Evolutionary conservation across 2,888 invertebrate genomes (phyloP).

Genomic region (Norana najaformis): DNA sequence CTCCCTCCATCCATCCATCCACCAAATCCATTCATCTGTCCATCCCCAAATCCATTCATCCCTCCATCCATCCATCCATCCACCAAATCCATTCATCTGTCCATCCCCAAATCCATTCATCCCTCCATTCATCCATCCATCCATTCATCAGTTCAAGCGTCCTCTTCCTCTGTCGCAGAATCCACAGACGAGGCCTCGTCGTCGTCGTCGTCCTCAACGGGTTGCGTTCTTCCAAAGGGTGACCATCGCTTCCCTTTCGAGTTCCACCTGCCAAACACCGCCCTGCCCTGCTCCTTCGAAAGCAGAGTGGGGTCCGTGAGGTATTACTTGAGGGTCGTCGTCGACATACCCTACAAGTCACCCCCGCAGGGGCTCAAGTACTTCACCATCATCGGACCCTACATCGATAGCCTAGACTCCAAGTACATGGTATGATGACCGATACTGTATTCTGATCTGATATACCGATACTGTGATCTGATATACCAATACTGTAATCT

Average conservation of each 20-base stretch:
- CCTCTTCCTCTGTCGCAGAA: background rate
- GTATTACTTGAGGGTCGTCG: conserved; percentile 69
- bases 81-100: background rate
- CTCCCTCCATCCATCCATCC: no score
- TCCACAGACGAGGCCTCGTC: conserved; percentile 52
- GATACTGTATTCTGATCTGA: background rate
- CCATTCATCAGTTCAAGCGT: no score
- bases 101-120: background rate
- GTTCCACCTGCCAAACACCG: conserved; percentile 75
- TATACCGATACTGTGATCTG: no score
- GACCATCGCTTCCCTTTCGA: conserved; percentile 73
- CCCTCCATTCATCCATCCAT: no score
- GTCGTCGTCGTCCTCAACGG: conserved; percentile 52
- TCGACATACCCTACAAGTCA: conserved; percentile 78
- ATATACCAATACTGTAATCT: background rate
- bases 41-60: background rate
- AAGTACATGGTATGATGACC: conserved; percentile 71
- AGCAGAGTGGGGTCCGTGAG: conserved; percentile 75
- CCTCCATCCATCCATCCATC: background rate
- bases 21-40: background rate
- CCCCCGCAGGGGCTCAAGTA: conserved; percentile 80
- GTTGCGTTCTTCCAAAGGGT: conserved; percentile 72
- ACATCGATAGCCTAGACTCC: conserved; percentile 80
- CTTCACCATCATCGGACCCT: conserved; percentile 77
- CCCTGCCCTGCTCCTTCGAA: conserved; percentile 77